Conservation (phyloP, 53 echinoderm and acorn worm genomes). For the Stichopus horrens region DNA sequence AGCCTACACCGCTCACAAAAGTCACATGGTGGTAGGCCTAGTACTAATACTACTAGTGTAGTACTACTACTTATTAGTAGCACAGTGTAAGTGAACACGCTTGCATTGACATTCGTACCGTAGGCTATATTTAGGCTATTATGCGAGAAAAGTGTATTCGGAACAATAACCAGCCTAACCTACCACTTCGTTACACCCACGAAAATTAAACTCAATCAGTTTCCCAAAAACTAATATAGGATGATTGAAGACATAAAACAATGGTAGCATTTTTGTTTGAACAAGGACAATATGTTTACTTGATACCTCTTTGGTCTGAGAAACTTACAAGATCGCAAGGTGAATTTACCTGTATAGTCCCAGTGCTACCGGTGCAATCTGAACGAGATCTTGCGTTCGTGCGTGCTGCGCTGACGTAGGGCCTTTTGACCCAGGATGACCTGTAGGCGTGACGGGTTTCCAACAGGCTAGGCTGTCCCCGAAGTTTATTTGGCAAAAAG, state of each 20-base stretch:
- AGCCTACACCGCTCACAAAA: too few species aligned
- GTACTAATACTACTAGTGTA: too few species aligned
- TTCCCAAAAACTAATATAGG: too few species aligned
- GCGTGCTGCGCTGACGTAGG: slow-evolving; percentile 19
- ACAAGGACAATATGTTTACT: neutral
- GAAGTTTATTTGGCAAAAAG: neutral
- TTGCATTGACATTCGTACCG: too few species aligned
- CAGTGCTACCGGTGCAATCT: neutral
- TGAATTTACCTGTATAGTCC: neutral
- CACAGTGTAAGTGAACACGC: too few species aligned
- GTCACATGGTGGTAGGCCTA: too few species aligned
- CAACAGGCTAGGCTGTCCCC: neutral
- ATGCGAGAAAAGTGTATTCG: too few species aligned
- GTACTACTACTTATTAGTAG: too few species aligned
- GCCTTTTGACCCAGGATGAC: slow-evolving; percentile 12
- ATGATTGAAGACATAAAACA: too few species aligned
- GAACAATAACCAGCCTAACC: too few species aligned
- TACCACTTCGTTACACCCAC: neutral
- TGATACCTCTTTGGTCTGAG: neutral
- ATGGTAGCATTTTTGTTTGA: neutral
- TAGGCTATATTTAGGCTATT: too few species aligned
- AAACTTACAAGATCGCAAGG: neutral
- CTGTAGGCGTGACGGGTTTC: slow-evolving; percentile 38
- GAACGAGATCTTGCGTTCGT: neutral
- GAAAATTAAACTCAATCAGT: neutral